Conservation (phyloP, 2,888 invertebrate genomes). For the Hyalella azteca region DNA sequence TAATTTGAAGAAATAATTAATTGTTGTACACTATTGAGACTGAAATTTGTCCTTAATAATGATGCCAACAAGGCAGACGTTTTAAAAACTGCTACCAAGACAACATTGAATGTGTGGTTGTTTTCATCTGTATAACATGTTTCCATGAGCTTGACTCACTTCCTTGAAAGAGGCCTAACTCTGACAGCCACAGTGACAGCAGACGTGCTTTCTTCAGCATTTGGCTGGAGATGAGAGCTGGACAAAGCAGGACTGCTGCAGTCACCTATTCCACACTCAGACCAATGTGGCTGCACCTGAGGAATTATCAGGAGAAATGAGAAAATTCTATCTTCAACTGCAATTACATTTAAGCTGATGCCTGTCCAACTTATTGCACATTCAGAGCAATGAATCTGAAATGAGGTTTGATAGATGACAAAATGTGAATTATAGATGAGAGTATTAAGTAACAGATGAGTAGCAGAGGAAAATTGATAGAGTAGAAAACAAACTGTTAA, state of each 20-base stretch:
- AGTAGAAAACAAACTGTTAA: neutral
- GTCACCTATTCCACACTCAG: neutral
- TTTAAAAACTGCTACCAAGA: too few species aligned
- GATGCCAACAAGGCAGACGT: too few species aligned
- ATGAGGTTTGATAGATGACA: neutral
- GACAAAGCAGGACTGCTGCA: conserved; percentile 14
- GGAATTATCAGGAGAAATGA: neutral
- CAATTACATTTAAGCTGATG: neutral
- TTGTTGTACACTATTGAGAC: too few species aligned
- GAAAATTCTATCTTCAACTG: neutral
- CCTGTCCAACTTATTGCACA: neutral
- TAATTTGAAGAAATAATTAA: too few species aligned
- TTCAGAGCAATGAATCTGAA: neutral
- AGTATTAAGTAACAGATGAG: neutral
- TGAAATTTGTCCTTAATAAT: too few species aligned
- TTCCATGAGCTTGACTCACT: too few species aligned
- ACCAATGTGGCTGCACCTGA: neutral
- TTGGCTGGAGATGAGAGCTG: neutral
- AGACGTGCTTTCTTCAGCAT: conserved; percentile 16
- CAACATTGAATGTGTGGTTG: too few species aligned
- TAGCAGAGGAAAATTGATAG: neutral
- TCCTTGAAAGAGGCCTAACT: conserved; percentile 35
- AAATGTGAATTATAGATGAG: neutral
- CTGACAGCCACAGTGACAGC: conserved; percentile 39
- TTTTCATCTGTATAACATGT: too few species aligned